Evolutionary conservation across 2,797 vertebrate species (phyloP).

Genomic region (Ambastaia sidthimunki): DNA sequence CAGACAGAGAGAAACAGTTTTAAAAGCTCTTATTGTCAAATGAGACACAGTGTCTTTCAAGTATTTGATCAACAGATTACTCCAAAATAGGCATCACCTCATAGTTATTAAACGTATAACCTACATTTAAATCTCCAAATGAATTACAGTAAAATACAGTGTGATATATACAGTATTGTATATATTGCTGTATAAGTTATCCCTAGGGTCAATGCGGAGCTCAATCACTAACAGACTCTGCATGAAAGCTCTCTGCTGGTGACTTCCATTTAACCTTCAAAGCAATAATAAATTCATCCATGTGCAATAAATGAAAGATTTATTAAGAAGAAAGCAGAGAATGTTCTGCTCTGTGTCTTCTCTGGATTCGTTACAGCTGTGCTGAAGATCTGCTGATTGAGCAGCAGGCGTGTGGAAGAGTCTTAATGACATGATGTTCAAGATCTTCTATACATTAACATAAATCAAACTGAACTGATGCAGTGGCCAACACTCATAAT

Average conservation of each 20-base stretch:
- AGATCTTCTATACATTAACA: constrained; percentile 62
- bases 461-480: constrained; percentile 67
- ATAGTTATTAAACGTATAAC: too few relatives aligned
- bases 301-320: constrained; percentile 73
- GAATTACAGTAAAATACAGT: not conserved
- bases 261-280: constrained; percentile 63
- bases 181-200: too few relatives aligned
- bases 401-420: constrained; percentile 54
- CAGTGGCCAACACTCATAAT: constrained; percentile 27
- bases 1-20: not conserved
- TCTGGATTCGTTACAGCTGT: constrained; percentile 67
- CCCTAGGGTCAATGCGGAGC: not conserved
- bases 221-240: not conserved
- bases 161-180: not conserved
- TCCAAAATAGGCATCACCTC: not conserved
- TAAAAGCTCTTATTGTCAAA: not conserved
- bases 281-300: constrained; percentile 63
- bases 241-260: constrained; percentile 27
- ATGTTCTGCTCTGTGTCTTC: constrained; percentile 62
- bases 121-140: not conserved
- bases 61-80: too few relatives aligned
- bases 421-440: constrained; percentile 62
- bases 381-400: constrained; percentile 72
- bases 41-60: too few relatives aligned
- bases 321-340: constrained; percentile 68